Conservation (phyloP, 2,797 vertebrate genomes). For the Cheirogaleus major region DNA sequence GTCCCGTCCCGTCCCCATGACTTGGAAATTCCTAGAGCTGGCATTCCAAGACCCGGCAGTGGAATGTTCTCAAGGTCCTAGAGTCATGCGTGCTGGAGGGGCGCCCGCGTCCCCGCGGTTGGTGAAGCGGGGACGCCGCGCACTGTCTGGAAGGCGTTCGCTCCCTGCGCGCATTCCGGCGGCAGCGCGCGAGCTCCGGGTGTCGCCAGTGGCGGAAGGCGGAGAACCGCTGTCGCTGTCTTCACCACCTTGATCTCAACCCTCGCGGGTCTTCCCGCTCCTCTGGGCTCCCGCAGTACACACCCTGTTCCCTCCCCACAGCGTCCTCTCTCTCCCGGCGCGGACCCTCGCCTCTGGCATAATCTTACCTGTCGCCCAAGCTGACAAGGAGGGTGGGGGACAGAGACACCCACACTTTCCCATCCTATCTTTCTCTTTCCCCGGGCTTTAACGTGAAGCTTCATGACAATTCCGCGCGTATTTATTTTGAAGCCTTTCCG, state of each 20-base stretch:
- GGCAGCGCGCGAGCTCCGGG: neutral
- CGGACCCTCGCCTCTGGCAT: neutral
- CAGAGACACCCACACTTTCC: neutral
- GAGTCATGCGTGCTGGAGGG: neutral
- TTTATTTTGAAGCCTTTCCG: neutral
- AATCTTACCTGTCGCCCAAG: neutral
- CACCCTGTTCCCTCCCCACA: neutral
- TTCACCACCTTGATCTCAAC: neutral
- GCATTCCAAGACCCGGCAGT: neutral
- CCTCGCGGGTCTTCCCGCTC: accelerated
- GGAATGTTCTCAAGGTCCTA: neutral
- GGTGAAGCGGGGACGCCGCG: accelerated
- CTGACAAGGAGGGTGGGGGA: neutral
- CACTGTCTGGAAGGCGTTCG: neutral
- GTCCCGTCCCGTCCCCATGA: neutral
- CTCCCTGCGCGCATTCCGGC: neutral
- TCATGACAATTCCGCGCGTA: neutral
- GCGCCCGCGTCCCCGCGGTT: accelerated
- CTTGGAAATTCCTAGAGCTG: neutral
- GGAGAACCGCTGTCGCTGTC: neutral
- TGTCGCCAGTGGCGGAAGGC: neutral
- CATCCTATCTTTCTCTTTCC: neutral
- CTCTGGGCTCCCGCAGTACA: neutral
- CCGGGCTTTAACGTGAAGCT: neutral
- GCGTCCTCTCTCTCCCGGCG: neutral